phyloP scores from a whole-genome alignment of 2,797 vertebrate genomes.

The Taenioides sp. region DNA sequence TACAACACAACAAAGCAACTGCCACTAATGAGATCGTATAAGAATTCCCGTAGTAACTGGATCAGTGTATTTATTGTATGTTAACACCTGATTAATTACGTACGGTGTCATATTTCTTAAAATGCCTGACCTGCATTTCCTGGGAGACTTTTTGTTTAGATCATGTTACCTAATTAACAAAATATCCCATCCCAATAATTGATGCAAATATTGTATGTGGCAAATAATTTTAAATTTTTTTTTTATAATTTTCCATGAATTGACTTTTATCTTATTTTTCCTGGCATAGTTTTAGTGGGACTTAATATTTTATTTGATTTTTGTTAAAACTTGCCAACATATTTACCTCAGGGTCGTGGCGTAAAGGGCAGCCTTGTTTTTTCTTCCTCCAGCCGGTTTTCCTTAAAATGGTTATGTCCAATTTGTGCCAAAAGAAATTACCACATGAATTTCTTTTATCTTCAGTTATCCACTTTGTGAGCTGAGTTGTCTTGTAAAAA shows the following conservation, averaged over 20 bases:
- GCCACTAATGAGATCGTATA: background rate
- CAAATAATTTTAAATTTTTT: background rate
- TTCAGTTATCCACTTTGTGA: slow-evolving; percentile 6
- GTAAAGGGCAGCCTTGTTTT: slow-evolving; percentile 7
- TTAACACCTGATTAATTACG: background rate
- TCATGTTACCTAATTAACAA: too few species aligned
- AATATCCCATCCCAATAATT: background rate
- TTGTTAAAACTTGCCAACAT: slow-evolving; percentile 44
- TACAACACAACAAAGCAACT: background rate
- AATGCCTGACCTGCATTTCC: too few species aligned
- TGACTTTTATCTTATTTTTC: slow-evolving; percentile 34
- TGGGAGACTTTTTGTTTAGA: background rate
- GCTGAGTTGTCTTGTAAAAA: slow-evolving; percentile 37
- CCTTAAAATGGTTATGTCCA: slow-evolving; percentile 19
- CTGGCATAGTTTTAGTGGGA: slow-evolving; percentile 30
- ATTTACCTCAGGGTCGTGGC: slow-evolving; percentile 62
- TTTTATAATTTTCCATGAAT: background rate
- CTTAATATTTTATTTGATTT: slow-evolving; percentile 34
- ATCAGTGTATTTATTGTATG: background rate
- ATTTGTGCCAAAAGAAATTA: slow-evolving; percentile 61
- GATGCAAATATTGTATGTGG: background rate
- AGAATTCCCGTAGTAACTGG: background rate
- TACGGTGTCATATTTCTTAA: background rate
- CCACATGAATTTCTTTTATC: background rate
- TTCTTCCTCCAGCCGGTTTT: slow-evolving; percentile 30